Conservation (phyloP, 1,140 invertebrate species). For the Drosophila burlai region DNA sequence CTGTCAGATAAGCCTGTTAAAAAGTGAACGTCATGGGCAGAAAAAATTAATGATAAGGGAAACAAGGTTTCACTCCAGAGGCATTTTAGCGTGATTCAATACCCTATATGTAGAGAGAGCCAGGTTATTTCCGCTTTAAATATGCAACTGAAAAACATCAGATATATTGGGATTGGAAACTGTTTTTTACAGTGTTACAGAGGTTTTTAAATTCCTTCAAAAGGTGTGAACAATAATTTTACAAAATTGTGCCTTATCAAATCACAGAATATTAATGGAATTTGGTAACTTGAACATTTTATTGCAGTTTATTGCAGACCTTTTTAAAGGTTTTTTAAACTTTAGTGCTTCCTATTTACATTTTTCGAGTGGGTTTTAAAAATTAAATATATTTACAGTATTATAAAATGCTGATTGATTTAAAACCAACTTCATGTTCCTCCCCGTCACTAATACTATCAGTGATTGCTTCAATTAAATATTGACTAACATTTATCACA, state of each 20-base stretch:
- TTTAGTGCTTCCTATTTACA: neutral
- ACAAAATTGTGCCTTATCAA: neutral
- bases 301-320: neutral
- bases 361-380: neutral
- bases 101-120: constrained; percentile 14
- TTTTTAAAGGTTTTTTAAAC: neutral
- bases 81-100: constrained; percentile 38
- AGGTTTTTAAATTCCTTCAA: neutral
- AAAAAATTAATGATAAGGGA: constrained; percentile 52
- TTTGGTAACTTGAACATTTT: neutral
- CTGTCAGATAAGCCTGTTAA: constrained; percentile 46
- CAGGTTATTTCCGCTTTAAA: constrained; percentile 2
- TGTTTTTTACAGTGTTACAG: neutral
- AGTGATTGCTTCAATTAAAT: neutral
- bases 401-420: too few relatives aligned
- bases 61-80: constrained; percentile 35
- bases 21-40: constrained; percentile 57
- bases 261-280: neutral
- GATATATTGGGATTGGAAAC: too few relatives aligned
- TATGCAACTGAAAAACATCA: neutral
- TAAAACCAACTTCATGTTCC: too few relatives aligned
- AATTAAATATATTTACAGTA: neutral
- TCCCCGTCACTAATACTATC: neutral
- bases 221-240: neutral
- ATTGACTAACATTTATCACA: constrained; percentile 1